These are phyloP conservation scores for Leucosticte australis DNA, from an alignment of 2,113 vertebrate species.

Conservation along the genomic window DNA sequence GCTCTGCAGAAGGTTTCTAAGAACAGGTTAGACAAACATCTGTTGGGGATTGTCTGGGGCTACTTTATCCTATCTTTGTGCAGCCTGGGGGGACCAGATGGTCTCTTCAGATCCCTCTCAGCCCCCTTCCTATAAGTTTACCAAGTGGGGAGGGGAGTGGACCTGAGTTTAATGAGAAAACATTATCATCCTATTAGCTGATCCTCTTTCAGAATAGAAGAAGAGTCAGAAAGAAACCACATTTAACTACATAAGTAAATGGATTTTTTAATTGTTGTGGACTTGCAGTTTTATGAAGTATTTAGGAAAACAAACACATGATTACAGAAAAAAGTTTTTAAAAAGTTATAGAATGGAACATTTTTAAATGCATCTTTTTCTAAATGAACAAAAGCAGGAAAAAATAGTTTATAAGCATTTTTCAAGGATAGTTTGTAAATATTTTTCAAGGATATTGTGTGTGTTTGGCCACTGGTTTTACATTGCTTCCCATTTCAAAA, in stretches of 20 bases:
- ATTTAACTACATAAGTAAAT: not conserved
- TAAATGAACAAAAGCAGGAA: not conserved
- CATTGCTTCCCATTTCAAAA: not conserved
- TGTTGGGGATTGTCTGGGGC: conserved; percentile 50
- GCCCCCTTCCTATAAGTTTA: not conserved
- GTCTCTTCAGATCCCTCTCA: conserved; percentile 24
- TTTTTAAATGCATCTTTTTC: not conserved
- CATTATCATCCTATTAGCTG: not conserved
- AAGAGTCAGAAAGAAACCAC: not conserved
- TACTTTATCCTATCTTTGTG: conserved; percentile 45
- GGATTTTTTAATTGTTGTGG: not conserved
- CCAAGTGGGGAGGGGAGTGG: not conserved
- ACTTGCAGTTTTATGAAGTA: not conserved
- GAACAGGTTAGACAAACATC: conserved; percentile 61
- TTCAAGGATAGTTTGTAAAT: not conserved
- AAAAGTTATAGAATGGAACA: not conserved
- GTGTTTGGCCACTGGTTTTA: not conserved
- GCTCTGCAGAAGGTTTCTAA: not conserved
- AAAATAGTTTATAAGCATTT: not conserved
- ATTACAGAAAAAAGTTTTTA: not conserved
- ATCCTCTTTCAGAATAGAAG: not conserved
- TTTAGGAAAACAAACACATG: not conserved
- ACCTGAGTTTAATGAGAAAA: conserved; percentile 3
- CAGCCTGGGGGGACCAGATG: not conserved
- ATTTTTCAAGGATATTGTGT: not conserved